Conservation (phyloP, 2,797 vertebrate species). For the Perodicticus potto region DNA sequence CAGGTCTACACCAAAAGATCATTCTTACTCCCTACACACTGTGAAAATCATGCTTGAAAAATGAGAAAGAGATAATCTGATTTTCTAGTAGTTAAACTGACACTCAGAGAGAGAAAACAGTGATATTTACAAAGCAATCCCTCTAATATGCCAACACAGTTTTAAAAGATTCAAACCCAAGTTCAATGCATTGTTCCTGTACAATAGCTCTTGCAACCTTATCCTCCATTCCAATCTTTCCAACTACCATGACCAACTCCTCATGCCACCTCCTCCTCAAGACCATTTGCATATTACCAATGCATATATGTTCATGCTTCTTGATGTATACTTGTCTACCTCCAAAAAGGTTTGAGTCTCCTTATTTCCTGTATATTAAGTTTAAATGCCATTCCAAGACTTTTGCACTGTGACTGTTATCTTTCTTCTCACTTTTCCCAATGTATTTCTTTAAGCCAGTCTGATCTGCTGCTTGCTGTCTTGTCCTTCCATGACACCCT, state of each 20-base stretch:
- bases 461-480: not conserved
- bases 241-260: not conserved
- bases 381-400: not conserved
- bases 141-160: not conserved
- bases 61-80: slow-evolving; percentile 37
- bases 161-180: slow-evolving; percentile 17
- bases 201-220: not conserved
- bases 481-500: not conserved
- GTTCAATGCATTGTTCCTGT: not conserved
- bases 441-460: not conserved
- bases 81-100: slow-evolving; percentile 56
- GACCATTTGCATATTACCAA: not conserved
- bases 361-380: not conserved
- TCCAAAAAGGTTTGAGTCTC: not conserved
- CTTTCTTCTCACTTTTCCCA: slow-evolving; percentile 8
- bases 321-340: not conserved
- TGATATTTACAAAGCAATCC: not conserved
- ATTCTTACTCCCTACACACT: not conserved
- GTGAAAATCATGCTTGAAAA: slow-evolving; percentile 41
- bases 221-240: not conserved
- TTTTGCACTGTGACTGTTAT: too few relatives aligned
- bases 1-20: not conserved
- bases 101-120: slow-evolving; percentile 9
- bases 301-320: not conserved
- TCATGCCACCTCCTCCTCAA: not conserved